phyloP scores from a whole-genome alignment of 2,113 vertebrate genomes.

The Rattus rattus region DNA sequence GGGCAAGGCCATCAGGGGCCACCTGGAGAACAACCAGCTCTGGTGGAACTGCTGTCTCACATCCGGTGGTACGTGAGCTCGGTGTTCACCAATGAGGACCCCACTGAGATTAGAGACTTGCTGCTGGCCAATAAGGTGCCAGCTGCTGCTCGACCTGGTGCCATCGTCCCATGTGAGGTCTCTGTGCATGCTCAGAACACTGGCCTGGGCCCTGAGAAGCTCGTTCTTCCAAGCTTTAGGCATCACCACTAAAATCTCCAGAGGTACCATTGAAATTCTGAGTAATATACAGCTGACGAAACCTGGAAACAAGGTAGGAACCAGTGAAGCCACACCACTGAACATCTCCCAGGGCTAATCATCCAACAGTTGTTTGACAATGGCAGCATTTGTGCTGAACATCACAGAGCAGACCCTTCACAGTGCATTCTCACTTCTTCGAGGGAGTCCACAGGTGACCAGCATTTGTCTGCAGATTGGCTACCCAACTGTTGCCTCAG shows the following conservation, averaged over 20 bases:
- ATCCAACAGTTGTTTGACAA: neutral
- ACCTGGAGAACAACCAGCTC: neutral
- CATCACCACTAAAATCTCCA: neutral
- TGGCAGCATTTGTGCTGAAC: neutral
- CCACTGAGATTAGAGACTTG: neutral
- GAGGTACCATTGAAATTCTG: neutral
- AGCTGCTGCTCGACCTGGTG: neutral
- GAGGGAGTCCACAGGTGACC: neutral
- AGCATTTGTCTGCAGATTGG: neutral
- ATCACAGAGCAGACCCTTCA: neutral
- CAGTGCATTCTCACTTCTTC: neutral
- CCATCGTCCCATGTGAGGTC: neutral
- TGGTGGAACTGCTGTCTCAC: neutral
- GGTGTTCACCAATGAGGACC: neutral
- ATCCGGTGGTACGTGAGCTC: neutral
- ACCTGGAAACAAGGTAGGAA: neutral
- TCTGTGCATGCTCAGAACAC: neutral
- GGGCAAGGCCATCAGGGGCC: neutral
- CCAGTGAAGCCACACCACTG: no score
- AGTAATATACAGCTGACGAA: neutral
- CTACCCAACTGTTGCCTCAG: neutral
- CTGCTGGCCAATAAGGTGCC: neutral
- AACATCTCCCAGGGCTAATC: neutral
- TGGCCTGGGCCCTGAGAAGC: neutral
- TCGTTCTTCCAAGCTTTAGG: neutral